phyloP scores from a whole-genome alignment of 1,140 invertebrate species.

The Homarus americanus region DNA sequence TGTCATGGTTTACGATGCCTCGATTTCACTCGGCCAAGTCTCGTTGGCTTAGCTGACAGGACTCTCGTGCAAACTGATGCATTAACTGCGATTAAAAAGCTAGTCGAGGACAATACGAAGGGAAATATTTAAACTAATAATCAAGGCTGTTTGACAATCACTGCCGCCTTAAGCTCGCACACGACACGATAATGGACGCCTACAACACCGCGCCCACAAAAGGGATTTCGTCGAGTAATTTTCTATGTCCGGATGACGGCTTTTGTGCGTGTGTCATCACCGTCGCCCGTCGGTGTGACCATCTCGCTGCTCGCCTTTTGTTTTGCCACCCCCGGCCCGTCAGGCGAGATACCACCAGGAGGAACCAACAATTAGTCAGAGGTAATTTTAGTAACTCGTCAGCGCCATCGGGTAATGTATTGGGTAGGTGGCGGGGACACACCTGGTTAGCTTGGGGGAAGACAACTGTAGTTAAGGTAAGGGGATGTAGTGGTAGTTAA shows the following conservation, averaged over 20 bases:
- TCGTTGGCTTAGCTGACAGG: neutral
- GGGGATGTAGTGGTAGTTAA: neutral
- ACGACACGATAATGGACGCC: neutral
- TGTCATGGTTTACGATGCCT: no score
- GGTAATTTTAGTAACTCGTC: slow-evolving; percentile 14
- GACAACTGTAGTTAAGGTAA: neutral
- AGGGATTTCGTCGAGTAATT: neutral
- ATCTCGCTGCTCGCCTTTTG: neutral
- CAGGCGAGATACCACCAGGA: neutral
- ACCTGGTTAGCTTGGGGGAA: neutral
- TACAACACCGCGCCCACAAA: neutral
- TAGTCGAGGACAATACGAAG: neutral
- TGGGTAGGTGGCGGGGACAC: neutral
- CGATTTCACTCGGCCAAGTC: neutral
- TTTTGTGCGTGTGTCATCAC: neutral
- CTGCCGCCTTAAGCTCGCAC: neutral
- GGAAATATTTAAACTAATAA: neutral
- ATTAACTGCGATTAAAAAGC: neutral
- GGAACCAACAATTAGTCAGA: neutral
- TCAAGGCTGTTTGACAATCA: neutral
- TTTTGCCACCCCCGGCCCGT: neutral
- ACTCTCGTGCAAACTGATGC: neutral
- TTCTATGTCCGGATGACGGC: neutral
- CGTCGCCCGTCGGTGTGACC: slow-evolving; percentile 3
- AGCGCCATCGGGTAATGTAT: slow-evolving; percentile 14